Conservation (phyloP, 1,140 invertebrate species). For the Scaptomyza montana region DNA sequence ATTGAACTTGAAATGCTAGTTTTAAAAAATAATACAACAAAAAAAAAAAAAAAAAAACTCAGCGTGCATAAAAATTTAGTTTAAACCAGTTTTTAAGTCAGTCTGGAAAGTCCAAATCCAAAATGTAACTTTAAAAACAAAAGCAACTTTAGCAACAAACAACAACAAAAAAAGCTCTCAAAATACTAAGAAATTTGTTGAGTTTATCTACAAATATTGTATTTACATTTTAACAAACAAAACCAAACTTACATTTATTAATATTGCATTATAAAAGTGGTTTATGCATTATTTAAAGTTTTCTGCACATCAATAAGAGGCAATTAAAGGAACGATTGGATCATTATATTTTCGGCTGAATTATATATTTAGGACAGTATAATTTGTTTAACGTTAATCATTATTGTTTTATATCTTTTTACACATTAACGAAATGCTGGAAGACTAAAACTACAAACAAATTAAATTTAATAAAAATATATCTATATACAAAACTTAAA, state of each 20-base stretch:
- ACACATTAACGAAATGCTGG: slow-evolving; percentile 59
- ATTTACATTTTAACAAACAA: slow-evolving; percentile 4
- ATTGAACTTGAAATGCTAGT: slow-evolving; percentile 41
- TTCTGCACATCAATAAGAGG: slow-evolving; percentile 14
- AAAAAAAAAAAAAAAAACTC: slow-evolving; percentile 24
- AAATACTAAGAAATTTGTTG: neutral
- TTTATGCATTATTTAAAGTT: slow-evolving; percentile 27
- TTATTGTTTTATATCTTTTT: slow-evolving; percentile 70
- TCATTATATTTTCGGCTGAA: slow-evolving; percentile 49
- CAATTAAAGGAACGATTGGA: slow-evolving; percentile 28
- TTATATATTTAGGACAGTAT: slow-evolving; percentile 72
- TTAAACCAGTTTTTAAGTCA: slow-evolving; percentile 63
- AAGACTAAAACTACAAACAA: slow-evolving; percentile 58
- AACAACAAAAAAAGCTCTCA: slow-evolving; percentile 5
- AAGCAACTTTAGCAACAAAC: neutral
- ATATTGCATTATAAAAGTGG: slow-evolving; percentile 9
- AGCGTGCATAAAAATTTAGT: slow-evolving; percentile 59
- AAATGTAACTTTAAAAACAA: slow-evolving; percentile 26
- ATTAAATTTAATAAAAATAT: slow-evolving; percentile 74
- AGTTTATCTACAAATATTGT: slow-evolving; percentile 34
- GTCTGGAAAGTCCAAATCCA: slow-evolving; percentile 37
- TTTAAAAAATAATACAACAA: slow-evolving; percentile 56
- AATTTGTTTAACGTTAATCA: slow-evolving; percentile 71
- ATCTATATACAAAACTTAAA: slow-evolving; percentile 55
- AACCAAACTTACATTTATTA: slow-evolving; percentile 29